Evolutionary conservation across 1,140 invertebrate genomes (phyloP).

Genomic region (Anagrus nilaparvatae): DNA sequence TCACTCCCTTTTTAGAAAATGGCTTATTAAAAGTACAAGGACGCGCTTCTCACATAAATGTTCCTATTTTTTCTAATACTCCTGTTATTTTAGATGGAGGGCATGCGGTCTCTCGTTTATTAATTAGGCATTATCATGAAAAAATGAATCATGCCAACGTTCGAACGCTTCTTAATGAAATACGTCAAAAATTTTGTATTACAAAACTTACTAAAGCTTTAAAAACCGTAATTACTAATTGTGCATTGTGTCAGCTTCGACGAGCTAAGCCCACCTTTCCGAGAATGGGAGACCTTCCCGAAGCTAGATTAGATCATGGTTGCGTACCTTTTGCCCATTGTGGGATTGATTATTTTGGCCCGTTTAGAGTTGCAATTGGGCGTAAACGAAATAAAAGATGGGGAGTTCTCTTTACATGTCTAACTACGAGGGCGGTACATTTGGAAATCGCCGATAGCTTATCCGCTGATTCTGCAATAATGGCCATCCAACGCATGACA

Average conservation of each 20-base stretch:
- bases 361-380: constrained; percentile 18
- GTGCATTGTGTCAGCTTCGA: neutral
- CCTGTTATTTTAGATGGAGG: neutral
- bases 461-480: constrained; percentile 18
- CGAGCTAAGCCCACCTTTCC: neutral
- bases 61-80: too few relatives aligned
- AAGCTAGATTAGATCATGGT: constrained; percentile 15
- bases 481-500: constrained; percentile 20
- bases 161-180: constrained; percentile 15
- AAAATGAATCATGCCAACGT: constrained; percentile 9
- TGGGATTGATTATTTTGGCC: constrained; percentile 25
- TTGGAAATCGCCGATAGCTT: constrained; percentile 18
- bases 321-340: constrained; percentile 18
- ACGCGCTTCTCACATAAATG: too few relatives aligned
- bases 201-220: constrained; percentile 10
- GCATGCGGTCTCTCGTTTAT: neutral
- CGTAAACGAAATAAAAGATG: constrained; percentile 24
- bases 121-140: constrained; percentile 13
- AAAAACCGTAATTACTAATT: neutral
- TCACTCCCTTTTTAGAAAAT: too few relatives aligned
- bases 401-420: constrained; percentile 24
- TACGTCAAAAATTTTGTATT: constrained; percentile 18
- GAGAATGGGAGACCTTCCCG: constrained; percentile 18
- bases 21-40: too few relatives aligned
- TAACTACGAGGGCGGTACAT: constrained; percentile 19